Base-by-base conservation (phyloP, 2,113 vertebrate genomes). In the Chloroceryle aenea region DNA sequence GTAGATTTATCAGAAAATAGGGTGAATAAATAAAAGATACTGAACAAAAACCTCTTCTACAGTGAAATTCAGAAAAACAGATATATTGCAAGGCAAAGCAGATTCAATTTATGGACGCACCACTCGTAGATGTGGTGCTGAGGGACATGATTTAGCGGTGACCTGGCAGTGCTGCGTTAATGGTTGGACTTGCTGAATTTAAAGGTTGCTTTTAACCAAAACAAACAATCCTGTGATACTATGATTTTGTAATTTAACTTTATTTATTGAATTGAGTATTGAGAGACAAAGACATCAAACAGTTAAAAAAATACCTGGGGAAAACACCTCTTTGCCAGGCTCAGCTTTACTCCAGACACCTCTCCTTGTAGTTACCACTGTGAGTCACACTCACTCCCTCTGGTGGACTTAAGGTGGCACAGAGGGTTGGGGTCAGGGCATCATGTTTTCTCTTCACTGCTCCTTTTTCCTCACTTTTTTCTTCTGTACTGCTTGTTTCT, bases 401-500 rank as follows among this genome's bases (percentile, higher is more conserved):
- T 3, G 13, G 21, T 6, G 27, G 53, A 10, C 23, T 0, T 4
- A 38, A 6, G 4, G 25, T 18, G 14, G 22, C 42, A 14, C n/a
- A 3, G 9, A 3, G 8, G n/a, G 5, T 9, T 0, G 0, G 9
- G 7, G 4, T 69, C 23, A 27, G 21, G 7, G 13, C 1, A 2
- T 30, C 5, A 17, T 27, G 32, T 6, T 34, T 52, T 66, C 29
- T 66, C 50, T 56, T 50, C 71, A 13, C 26, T 2, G 3, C 27
- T 80, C 45, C 15, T 61, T 22, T 15, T 71, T 14, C 29, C 40
- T n/a, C 18, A 18, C 10, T 14, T 10, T 66, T 71, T 58, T 14
- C 26, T 56, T 78, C 29, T 1, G 7, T 53, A 29, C 45, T n/a
- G 2, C 18, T 36, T 6, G 5, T 38, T 53, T 62, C 17, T 48